These are phyloP conservation scores for Uria lomvia DNA, from an alignment of 2,113 vertebrate species.

Conservation along the genomic window DNA sequence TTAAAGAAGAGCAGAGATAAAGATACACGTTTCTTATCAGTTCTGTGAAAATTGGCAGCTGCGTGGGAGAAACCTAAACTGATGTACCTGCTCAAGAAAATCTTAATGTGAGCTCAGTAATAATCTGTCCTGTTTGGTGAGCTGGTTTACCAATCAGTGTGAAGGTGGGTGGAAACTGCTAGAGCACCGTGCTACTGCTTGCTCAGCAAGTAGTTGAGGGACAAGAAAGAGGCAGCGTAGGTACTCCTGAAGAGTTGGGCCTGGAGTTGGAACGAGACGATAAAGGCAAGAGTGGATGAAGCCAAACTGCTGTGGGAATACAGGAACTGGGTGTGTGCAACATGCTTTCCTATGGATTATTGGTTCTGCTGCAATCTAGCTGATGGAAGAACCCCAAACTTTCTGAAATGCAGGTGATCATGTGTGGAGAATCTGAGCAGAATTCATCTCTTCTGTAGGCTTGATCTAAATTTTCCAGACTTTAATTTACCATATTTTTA, in stretches of 20 bases:
- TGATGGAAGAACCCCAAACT: background rate
- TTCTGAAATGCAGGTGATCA: background rate
- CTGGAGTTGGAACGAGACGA: background rate
- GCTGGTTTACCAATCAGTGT: background rate
- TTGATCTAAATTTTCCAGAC: background rate
- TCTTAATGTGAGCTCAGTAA: background rate
- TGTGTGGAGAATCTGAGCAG: background rate
- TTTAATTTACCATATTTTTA: background rate
- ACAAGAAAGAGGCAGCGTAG: background rate
- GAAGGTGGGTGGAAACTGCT: background rate
- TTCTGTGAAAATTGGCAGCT: background rate
- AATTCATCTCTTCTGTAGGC: background rate
- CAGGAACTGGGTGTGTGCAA: background rate
- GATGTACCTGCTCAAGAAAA: background rate
- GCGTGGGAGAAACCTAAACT: background rate
- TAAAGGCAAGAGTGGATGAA: background rate
- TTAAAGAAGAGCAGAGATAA: background rate
- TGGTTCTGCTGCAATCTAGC: background rate
- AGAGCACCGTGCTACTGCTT: background rate
- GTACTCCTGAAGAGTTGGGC: background rate
- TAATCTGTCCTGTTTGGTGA: background rate
- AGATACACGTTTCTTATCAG: background rate
- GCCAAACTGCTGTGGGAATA: background rate
- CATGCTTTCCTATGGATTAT: background rate
- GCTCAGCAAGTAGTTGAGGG: background rate